Conservation (phyloP, 2,888 invertebrate genomes). For the Brenthis daphne region DNA sequence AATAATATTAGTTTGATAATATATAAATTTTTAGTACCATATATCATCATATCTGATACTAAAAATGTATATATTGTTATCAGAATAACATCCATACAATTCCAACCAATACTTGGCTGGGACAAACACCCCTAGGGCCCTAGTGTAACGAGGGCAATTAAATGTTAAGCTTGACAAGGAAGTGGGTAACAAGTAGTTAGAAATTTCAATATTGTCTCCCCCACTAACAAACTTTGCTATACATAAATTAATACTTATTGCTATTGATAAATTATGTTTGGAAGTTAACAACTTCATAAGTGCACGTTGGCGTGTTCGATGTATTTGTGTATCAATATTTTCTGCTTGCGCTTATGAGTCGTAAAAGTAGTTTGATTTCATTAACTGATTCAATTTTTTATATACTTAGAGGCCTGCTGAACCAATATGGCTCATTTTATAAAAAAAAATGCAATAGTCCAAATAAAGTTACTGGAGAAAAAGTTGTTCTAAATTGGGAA, state of each 20-base stretch:
- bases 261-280: conserved; percentile 12
- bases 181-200: conserved; percentile 3
- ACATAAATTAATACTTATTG: conserved; percentile 10
- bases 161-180: conserved; percentile 1
- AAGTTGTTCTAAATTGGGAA: too few species aligned
- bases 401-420: too few species aligned
- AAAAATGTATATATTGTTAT: background rate
- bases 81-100: too few species aligned
- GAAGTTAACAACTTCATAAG: background rate
- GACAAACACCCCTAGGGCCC: background rate
- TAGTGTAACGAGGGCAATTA: background rate
- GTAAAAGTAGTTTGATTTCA: too few species aligned
- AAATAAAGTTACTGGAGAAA: too few species aligned
- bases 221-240: conserved; percentile 12
- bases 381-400: too few species aligned
- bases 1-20: too few species aligned
- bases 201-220: conserved; percentile 17
- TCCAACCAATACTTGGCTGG: background rate
- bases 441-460: too few species aligned
- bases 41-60: background rate
- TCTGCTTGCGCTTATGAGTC: too few species aligned
- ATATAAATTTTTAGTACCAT: too few species aligned
- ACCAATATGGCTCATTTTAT: too few species aligned
- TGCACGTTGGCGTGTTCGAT: background rate
- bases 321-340: background rate